Base-by-base conservation (phyloP, 1,140 invertebrate species). In the Nephotettix cincticeps region DNA sequence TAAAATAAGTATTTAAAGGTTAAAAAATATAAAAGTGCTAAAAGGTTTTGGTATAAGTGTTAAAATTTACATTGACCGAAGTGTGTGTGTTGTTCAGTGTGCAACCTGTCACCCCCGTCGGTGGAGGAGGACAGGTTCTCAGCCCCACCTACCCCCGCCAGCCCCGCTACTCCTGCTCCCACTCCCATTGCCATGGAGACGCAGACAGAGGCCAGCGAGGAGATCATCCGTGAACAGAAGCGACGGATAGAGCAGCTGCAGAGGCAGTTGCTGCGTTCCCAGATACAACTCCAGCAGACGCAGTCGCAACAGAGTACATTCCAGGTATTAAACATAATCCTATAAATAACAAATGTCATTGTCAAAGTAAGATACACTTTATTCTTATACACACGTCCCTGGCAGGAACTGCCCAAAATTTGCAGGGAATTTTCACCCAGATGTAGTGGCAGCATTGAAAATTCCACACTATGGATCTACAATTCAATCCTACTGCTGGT, bases 211-310 rank as follows among this genome's bases (percentile, higher is more conserved):
- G 29, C 63, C 25, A 65, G 82, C 56, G 90, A 93, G 73, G 92
- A 94, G 69, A 88, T 92, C 45, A 90, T 97, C 29, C 87, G 89
- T 64, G 90, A 94, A 75, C 94, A 97, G 78, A 90, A 94, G 74
- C 88, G 91, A 56, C 89, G 91, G 77, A 98, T 98, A 56, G 90
- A 94, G 76, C 92, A 96, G 74, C 82, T 98, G 32, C 91, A 97
- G 78, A 82, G 91, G 2, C 93, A 97, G 74, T 78, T 98, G 36
- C 88, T 89, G 66, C 86, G 88, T 47, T 91, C 89, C 0, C 88
- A 92, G 51, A 85, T 89, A 70, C 90, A 93, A 75, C 76, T 93
- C 64, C 89, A 92, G 74, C 86, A 89, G 72, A 88, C 90, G 54
- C 66, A 68, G 66, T 43, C 36, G 27, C 80, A 80, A 43, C 81